Conservation (phyloP, 2,113 vertebrate genomes). For the Serilophus lunatus region DNA sequence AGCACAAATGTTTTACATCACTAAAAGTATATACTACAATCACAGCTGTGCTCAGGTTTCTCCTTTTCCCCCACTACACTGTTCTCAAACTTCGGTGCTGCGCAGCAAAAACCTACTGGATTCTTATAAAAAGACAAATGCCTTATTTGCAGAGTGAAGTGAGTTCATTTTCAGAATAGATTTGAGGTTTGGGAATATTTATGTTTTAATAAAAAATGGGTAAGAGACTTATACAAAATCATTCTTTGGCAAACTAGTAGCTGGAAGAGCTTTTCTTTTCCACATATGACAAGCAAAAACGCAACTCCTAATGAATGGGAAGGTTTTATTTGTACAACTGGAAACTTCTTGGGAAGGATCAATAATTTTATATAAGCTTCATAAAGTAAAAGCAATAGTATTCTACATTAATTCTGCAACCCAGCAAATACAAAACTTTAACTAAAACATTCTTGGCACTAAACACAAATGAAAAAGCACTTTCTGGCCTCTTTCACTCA, state of each 20-base stretch:
- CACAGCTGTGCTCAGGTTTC: neutral
- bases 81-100: neutral
- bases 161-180: neutral
- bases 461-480: neutral
- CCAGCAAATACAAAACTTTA: neutral
- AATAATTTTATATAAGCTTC: neutral
- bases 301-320: neutral
- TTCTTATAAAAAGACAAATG: neutral
- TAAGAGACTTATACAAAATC: neutral
- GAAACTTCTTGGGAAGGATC: neutral
- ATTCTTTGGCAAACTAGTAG: neutral
- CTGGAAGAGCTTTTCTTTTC: neutral
- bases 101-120: neutral
- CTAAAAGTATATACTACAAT: neutral
- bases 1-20: fast-evolving
- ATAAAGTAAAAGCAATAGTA: neutral
- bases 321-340: neutral
- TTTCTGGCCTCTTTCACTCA: neutral
- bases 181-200: neutral
- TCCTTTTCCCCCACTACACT: neutral
- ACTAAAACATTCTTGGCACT: neutral
- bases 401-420: neutral
- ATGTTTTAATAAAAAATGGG: neutral
- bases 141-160: neutral
- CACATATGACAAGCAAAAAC: neutral